Conservation (phyloP, 1,140 invertebrate genomes). For the Drosophila arizonae region DNA sequence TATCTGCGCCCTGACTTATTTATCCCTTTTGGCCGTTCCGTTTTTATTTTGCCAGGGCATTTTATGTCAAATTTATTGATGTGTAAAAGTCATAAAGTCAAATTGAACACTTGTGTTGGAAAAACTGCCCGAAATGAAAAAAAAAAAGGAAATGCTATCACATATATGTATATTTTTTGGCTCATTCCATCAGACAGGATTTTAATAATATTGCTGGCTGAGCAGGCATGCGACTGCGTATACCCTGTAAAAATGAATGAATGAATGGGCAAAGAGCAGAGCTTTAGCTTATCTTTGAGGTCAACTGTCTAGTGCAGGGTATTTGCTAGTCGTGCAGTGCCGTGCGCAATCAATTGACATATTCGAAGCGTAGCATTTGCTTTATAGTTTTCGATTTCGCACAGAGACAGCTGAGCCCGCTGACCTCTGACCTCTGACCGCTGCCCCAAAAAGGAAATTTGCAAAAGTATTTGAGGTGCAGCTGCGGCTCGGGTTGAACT, state of each 20-base stretch:
- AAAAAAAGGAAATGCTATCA: background rate
- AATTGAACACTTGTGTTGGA: conserved; percentile 77
- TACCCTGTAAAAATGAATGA: conserved; percentile 1
- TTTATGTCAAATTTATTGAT: conserved; percentile 82
- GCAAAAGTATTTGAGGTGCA: no score
- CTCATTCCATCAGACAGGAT: conserved; percentile 9
- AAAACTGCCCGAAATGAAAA: conserved; percentile 1
- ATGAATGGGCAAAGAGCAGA: background rate
- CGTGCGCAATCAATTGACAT: background rate
- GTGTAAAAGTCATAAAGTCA: conserved; percentile 82
- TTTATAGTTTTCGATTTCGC: conserved; percentile 9
- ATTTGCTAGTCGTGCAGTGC: background rate
- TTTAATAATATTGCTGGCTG: conserved; percentile 50
- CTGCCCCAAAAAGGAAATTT: background rate
- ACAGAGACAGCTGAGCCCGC: background rate
- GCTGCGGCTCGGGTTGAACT: background rate
- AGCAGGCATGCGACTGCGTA: background rate
- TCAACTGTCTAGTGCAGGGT: background rate
- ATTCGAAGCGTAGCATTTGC: background rate
- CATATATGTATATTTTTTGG: no score
- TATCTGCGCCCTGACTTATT: conserved; percentile 77
- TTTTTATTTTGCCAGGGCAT: conserved; percentile 70
- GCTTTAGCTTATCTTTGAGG: background rate
- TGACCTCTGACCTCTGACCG: background rate
- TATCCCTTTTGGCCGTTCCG: conserved; percentile 75